phyloP scores from a whole-genome alignment of 2,888 invertebrate species.

The Hybos culiciformis region DNA sequence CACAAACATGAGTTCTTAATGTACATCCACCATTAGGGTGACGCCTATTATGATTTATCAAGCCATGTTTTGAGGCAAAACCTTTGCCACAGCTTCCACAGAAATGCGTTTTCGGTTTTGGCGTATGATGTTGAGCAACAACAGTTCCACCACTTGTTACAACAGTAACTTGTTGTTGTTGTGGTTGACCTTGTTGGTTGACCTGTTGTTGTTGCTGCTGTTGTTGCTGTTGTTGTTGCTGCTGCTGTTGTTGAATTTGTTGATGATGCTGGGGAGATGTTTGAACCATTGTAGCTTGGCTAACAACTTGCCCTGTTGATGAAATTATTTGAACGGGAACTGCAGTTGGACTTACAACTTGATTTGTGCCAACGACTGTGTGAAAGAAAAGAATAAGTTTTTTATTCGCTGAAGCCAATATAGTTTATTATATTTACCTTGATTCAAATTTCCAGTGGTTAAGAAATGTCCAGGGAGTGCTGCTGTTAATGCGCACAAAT shows the following conservation, averaged over 20 bases:
- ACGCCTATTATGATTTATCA: constrained; percentile 63
- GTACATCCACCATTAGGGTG: constrained; percentile 72
- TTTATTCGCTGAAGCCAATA: too few species aligned
- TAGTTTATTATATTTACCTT: constrained; percentile 19
- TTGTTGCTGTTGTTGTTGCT: constrained; percentile 29
- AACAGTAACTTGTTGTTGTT: constrained; percentile 26
- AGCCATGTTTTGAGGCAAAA: constrained; percentile 69
- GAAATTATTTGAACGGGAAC: constrained; percentile 38
- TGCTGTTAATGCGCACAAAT: constrained; percentile 66
- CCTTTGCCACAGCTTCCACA: constrained; percentile 70
- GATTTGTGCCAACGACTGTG: constrained; percentile 33
- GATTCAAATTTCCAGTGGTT: constrained; percentile 31
- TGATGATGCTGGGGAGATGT: constrained; percentile 21
- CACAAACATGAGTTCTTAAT: constrained; percentile 63
- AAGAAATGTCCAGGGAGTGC: constrained; percentile 56
- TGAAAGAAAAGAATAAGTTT: constrained; percentile 7
- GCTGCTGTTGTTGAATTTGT: constrained; percentile 23
- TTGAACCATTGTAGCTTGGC: constrained; percentile 35
- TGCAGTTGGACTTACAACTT: constrained; percentile 32
- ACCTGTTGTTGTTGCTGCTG: constrained; percentile 34
- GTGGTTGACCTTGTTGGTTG: constrained; percentile 18
- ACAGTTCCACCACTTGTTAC: constrained; percentile 10
- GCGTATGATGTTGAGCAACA: constrained; percentile 12
- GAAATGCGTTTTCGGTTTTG: constrained; percentile 59
- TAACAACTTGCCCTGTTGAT: constrained; percentile 36